Base-by-base conservation (phyloP, 2,113 vertebrate species). In the Chroicocephalus ridibundus region DNA sequence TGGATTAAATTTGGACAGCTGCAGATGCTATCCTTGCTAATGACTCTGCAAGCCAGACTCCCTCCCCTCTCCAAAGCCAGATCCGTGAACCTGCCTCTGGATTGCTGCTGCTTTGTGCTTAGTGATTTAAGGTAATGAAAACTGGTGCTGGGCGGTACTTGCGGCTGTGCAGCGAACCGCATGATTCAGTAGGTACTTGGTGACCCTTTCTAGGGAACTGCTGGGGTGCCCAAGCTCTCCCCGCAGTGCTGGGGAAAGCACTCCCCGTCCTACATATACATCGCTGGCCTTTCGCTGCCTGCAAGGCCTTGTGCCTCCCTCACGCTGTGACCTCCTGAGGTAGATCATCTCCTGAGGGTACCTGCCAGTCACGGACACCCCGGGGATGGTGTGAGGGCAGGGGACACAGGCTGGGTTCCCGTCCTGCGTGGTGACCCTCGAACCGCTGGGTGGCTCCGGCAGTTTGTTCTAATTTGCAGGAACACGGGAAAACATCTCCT, bases 181-280 rank as follows among this genome's bases (percentile, higher is more conserved):
- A 4, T 15, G 14, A 60, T 60, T 77, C 60, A 47, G 54, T 54
- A 92, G 58, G 32, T 14, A 9, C 22, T 24, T 24, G 31, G 10
- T 72, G 64, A 78, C 16, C 76, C 55, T 74, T 58, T 51, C 27
- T 21, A 42, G 32, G 54, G 34, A 42, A 55, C 4, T 16, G 16
- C 4, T 65, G 13, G 8, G 17, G 4, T 66, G 55, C 57, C 54
- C 60, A 81, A 14, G 17, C 26, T 88, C 32, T 51, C 60, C 46
- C 14, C 11, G 65, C 15, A 2, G 12, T 27, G 13, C 2, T n/a
- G 17, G 55, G 22, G 31, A 83, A 58, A 52, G 29, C 40, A 38
- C 5, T 69, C 44, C 22, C 3, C 0, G 3, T 36, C 46, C 34
- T 40, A 1, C 1, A 0, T 10, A 8, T 1, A 4, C 2, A 7